These are phyloP conservation scores for Oligia strigilis DNA, from an alignment of 2,888 invertebrate species.

Conservation along the genomic window DNA sequence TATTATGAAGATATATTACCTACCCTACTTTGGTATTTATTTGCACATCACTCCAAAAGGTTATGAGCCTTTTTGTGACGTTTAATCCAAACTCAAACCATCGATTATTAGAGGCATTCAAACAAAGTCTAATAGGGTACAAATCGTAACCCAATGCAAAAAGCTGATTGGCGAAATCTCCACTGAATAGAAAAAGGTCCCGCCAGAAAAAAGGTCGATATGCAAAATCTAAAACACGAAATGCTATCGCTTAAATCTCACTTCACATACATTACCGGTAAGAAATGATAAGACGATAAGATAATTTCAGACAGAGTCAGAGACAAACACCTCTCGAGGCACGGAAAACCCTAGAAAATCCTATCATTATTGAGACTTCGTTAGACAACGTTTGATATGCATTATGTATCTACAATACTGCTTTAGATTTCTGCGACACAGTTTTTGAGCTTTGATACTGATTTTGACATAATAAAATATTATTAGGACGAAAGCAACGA, in stretches of 20 bases:
- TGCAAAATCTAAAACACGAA: conserved; percentile 30
- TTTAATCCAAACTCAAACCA: conserved; percentile 11
- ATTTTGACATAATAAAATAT: conserved; percentile 3
- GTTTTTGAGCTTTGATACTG: conserved; percentile 13
- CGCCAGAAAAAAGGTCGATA: conserved; percentile 17
- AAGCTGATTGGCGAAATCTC: conserved; percentile 23
- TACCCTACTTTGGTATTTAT: conserved; percentile 25
- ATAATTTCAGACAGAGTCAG: conserved; percentile 48
- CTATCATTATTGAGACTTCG: conserved; percentile 44
- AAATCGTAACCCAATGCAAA: conserved; percentile 32
- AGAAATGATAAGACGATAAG: conserved; percentile 42
- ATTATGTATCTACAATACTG: conserved; percentile 24
- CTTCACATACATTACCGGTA: conserved; percentile 45
- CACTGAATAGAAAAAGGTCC: conserved; percentile 12
- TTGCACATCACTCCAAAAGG: conserved; percentile 20
- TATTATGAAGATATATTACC: conserved; percentile 52
- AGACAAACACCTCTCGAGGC: conserved; percentile 39
- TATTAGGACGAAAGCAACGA: background rate
- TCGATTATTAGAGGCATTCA: conserved; percentile 21
- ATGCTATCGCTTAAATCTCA: conserved; percentile 17
- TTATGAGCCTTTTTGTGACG: conserved; percentile 17
- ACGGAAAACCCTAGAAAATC: conserved; percentile 36
- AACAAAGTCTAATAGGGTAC: conserved; percentile 42
- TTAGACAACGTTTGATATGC: conserved; percentile 35
- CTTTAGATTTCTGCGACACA: conserved; percentile 20